phyloP scores from a whole-genome alignment of 2,797 vertebrate genomes.

The Galago senegalensis region DNA sequence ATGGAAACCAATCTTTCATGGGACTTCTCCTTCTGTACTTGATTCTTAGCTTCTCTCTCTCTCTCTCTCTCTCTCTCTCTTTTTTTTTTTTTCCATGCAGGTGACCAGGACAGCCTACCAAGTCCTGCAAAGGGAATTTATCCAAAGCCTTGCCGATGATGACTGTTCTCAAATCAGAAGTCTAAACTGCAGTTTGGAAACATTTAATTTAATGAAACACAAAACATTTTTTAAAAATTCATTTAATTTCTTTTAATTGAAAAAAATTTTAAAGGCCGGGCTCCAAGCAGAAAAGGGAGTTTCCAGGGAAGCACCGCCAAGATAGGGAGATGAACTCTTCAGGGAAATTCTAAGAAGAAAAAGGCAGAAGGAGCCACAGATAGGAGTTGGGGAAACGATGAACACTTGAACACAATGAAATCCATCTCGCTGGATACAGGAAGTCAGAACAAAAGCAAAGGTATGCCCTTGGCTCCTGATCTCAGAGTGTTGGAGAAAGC shows the following conservation, averaged over 20 bases:
- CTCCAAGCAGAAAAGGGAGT: constrained; percentile 35
- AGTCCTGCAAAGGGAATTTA: constrained; percentile 12
- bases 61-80: no score
- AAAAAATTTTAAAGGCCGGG: not conserved
- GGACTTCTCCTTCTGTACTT: not conserved
- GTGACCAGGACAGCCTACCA: not conserved
- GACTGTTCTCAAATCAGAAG: not conserved
- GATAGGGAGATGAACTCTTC: not conserved
- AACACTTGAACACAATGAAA: not conserved
- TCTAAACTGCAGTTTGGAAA: not conserved
- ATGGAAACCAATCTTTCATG: not conserved
- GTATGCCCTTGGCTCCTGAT: not conserved
- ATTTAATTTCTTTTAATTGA: no score
- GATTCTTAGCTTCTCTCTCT: not conserved
- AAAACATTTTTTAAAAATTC: no score
- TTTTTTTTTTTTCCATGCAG: not conserved
- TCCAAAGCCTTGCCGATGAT: rapidly evolving
- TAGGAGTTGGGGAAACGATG: not conserved
- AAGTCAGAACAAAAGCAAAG: not conserved
- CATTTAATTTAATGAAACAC: not conserved
- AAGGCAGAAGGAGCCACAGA: not conserved
- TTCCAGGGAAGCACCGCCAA: constrained; percentile 12
- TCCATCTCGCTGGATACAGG: not conserved
- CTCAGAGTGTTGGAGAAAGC: not conserved
- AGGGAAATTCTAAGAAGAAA: not conserved